phyloP scores from a whole-genome alignment of 2,113 vertebrate species.

The Tupaia tana region DNA sequence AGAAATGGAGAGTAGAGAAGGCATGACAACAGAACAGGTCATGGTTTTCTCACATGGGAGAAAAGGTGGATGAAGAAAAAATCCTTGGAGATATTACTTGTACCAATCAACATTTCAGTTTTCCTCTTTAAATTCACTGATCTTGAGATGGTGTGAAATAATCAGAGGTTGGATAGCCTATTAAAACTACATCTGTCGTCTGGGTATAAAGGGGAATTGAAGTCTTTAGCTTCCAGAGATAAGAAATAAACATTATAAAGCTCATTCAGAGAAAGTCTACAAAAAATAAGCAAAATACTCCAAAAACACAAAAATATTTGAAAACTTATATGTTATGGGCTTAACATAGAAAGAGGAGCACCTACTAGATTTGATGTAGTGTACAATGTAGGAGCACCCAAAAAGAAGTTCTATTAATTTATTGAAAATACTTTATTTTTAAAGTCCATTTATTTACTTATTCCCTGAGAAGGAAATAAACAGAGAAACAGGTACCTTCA shows the following conservation, averaged over 20 bases:
- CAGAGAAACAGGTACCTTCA: no score
- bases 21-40: not conserved
- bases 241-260: not conserved
- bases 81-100: not conserved
- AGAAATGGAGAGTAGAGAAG: not conserved
- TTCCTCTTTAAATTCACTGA: not conserved
- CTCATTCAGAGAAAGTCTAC: not conserved
- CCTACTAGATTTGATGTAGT: rapidly evolving
- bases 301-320: not conserved
- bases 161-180: not conserved
- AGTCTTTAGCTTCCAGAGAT: not conserved
- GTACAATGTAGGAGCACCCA: rapidly evolving
- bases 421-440: not conserved
- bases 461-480: no score
- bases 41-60: not conserved
- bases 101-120: not conserved
- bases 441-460: no score
- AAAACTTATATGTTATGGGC: not conserved
- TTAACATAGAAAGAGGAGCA: not conserved
- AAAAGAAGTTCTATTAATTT: not conserved
- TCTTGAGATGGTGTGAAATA: not conserved
- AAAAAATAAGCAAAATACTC: not conserved
- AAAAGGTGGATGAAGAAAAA: not conserved
- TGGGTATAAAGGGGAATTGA: not conserved
- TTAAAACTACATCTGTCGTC: not conserved